Percentiles rank a stretch among this genome's conserved stretches.
phyloP scores from a whole-genome alignment of 2,113 vertebrate species.

The Anser brachyrhynchus region DNA sequence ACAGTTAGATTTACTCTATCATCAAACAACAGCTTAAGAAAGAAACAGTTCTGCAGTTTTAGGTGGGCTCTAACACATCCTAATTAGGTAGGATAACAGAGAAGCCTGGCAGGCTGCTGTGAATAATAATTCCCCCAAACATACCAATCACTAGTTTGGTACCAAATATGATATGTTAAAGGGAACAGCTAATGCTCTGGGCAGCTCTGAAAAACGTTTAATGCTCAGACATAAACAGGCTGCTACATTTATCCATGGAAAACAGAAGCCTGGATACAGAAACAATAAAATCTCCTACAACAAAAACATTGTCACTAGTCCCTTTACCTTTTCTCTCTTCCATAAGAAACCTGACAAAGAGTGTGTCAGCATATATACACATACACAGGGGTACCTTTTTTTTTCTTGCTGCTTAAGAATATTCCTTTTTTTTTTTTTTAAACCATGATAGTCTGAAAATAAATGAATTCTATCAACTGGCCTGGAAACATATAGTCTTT shows the following conservation, averaged over 20 bases:
- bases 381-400: neutral
- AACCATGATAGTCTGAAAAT: fast-evolving
- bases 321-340: neutral
- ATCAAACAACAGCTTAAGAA: neutral
- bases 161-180: neutral
- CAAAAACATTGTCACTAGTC: neutral
- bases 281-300: neutral
- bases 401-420: neutral
- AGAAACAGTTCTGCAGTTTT: neutral
- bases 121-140: neutral
- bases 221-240: constrained; percentile 5
- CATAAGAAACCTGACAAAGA: neutral
- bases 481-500: fast-evolving
- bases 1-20: neutral
- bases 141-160: neutral
- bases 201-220: constrained; percentile 3
- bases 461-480: neutral
- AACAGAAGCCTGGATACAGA: constrained; percentile 27
- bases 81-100: neutral
- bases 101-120: neutral
- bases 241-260: neutral
- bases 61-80: neutral
- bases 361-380: neutral
- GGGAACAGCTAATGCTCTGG: neutral
- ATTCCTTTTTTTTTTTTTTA: neutral